phyloP scores from a whole-genome alignment of 2,888 invertebrate genomes.

The Hedya salicella region DNA sequence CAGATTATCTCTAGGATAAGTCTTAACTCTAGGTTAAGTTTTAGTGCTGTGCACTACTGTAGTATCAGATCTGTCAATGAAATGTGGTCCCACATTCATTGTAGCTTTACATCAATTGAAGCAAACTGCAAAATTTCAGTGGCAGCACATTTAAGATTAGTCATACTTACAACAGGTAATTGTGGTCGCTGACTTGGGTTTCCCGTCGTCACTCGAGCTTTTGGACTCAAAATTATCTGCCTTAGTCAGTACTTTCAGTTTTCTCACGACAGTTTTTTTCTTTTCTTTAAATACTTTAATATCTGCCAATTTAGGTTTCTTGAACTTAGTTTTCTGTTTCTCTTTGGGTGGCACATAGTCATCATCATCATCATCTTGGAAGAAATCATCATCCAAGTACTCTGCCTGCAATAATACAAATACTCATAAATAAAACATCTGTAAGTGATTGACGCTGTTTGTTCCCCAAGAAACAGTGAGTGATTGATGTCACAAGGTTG shows the following conservation, averaged over 20 bases:
- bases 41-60: too few species aligned
- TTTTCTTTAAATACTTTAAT: slow-evolving; percentile 76
- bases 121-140: too few species aligned
- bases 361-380: slow-evolving; percentile 73
- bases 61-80: too few species aligned
- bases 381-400: slow-evolving; percentile 71
- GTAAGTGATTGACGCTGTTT: too few species aligned
- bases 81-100: too few species aligned
- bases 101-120: too few species aligned
- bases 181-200: slow-evolving; percentile 65
- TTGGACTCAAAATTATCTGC: slow-evolving; percentile 58
- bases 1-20: too few species aligned
- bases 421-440: too few species aligned
- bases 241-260: slow-evolving; percentile 71
- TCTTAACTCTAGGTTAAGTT: too few species aligned
- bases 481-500: too few species aligned
- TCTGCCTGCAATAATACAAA: slow-evolving; percentile 57
- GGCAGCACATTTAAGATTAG: background rate
- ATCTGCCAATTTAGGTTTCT: slow-evolving; percentile 74
- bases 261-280: slow-evolving; percentile 67
- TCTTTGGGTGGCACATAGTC: slow-evolving; percentile 74
- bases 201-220: slow-evolving; percentile 55
- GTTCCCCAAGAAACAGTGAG: too few species aligned
- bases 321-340: slow-evolving; percentile 67
- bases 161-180: slow-evolving; percentile 77